A percentile compares a stretch with the other conserved stretches of the same genome.
These are phyloP conservation scores for Andricus quercusramuli DNA, from an alignment of 2,888 invertebrate species.

Conservation along the genomic window DNA sequence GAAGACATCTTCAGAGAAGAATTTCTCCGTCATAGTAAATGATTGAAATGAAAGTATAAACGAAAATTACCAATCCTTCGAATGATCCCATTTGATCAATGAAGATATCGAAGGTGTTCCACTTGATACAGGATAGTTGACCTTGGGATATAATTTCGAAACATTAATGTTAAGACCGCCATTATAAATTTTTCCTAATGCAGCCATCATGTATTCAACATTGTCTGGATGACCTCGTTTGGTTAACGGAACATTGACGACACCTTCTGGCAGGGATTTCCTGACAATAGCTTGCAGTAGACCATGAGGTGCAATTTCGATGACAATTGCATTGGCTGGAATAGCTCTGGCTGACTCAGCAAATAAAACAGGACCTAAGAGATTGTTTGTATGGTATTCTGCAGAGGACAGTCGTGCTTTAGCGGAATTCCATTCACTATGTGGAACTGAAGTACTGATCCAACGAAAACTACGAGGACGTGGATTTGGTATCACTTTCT, in stretches of 20 bases:
- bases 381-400: slow-evolving; percentile 93
- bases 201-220: slow-evolving; percentile 56
- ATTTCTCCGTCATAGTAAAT: background rate
- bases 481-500: slow-evolving; percentile 83
- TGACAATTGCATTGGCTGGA: slow-evolving; percentile 89
- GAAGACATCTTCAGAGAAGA: no score
- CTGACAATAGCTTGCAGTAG: slow-evolving; percentile 92
- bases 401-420: slow-evolving; percentile 86
- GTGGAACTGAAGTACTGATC: slow-evolving; percentile 91
- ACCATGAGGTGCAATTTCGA: slow-evolving; percentile 95
- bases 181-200: slow-evolving; percentile 80
- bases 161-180: slow-evolving; percentile 80
- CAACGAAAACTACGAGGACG: slow-evolving; percentile 87
- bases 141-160: slow-evolving; percentile 79
- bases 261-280: slow-evolving; percentile 85
- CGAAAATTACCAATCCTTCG: slow-evolving; percentile 50
- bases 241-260: slow-evolving; percentile 88
- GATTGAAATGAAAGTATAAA: background rate
- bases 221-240: slow-evolving; percentile 81
- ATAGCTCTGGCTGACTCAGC: slow-evolving; percentile 90
- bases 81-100: slow-evolving; percentile 60
- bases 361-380: slow-evolving; percentile 85
- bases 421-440: slow-evolving; percentile 84
- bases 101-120: slow-evolving; percentile 82
- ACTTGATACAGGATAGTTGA: slow-evolving; percentile 80